phyloP scores from a whole-genome alignment of 2,113 vertebrate species.

The Burhinus oedicnemus region DNA sequence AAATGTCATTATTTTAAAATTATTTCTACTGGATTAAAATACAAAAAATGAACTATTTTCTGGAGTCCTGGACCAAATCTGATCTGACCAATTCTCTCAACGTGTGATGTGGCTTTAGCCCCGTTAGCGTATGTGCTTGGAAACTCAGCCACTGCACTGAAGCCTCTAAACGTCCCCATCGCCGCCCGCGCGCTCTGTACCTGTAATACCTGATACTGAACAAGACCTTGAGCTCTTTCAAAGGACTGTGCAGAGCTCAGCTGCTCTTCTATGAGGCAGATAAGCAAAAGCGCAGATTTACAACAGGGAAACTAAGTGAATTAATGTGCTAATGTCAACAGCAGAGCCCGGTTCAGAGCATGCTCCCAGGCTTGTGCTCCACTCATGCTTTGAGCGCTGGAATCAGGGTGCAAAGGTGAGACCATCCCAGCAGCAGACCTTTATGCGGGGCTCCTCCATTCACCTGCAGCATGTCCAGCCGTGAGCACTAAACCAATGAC shows the following conservation, averaged over 20 bases:
- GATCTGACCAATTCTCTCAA: not conserved
- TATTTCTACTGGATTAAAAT: not conserved
- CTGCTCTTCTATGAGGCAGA: not conserved
- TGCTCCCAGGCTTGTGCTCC: not conserved
- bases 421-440: not conserved
- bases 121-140: too few relatives aligned
- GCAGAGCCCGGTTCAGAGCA: not conserved
- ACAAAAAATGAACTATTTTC: not conserved
- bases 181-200: rapidly evolving
- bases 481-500: not conserved
- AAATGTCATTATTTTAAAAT: not conserved
- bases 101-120: not conserved
- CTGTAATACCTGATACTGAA: not conserved
- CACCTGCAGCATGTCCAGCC: not conserved
- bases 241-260: not conserved
- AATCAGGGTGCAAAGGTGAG: not conserved
- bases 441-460: not conserved
- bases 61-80: not conserved
- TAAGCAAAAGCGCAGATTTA: not conserved
- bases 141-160: not conserved
- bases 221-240: not conserved
- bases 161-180: not conserved
- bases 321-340: not conserved
- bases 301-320: not conserved
- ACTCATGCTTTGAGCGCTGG: rapidly evolving